These are phyloP conservation scores for Parascotia fuliginaria DNA, from an alignment of 2,888 invertebrate species.

Conservation along the genomic window DNA sequence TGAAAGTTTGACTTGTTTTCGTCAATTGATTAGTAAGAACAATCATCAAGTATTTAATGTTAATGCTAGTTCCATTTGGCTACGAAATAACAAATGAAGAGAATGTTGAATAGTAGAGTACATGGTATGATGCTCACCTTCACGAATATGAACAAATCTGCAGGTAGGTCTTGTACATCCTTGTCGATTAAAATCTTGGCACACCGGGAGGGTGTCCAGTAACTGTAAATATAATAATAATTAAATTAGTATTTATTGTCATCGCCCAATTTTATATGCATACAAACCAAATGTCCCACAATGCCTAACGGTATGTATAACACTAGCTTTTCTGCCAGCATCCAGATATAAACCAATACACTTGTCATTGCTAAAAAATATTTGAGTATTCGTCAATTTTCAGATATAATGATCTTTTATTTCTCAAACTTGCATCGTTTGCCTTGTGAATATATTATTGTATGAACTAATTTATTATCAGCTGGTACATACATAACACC, in stretches of 20 bases:
- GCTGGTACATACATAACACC: not conserved
- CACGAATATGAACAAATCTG: slow-evolving; percentile 99
- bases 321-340: not conserved
- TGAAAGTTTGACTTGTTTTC: slow-evolving; percentile 38
- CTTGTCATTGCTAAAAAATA: no score
- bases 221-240: slow-evolving; percentile 90
- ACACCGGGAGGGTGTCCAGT: slow-evolving; percentile 99
- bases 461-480: not conserved
- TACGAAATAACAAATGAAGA: slow-evolving; percentile 24
- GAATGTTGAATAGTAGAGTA: slow-evolving; percentile 3
- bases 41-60: slow-evolving; percentile 19
- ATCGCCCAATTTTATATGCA: slow-evolving; percentile 44
- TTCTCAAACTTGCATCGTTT: not conserved
- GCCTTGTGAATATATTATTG: no score
- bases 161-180: slow-evolving; percentile 98
- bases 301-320: slow-evolving; percentile 32
- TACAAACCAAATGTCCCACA: slow-evolving; percentile 60
- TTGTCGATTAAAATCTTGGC: slow-evolving; percentile 99
- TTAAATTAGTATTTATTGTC: slow-evolving; percentile 62
- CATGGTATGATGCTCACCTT: slow-evolving; percentile 88
- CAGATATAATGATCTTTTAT: no score
- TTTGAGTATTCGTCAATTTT: no score
- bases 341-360: not conserved
- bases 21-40: slow-evolving; percentile 40
- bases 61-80: slow-evolving; percentile 12